Evolutionary conservation across 2,113 vertebrate genomes (phyloP).

Genomic region (Tringa solitaria): DNA sequence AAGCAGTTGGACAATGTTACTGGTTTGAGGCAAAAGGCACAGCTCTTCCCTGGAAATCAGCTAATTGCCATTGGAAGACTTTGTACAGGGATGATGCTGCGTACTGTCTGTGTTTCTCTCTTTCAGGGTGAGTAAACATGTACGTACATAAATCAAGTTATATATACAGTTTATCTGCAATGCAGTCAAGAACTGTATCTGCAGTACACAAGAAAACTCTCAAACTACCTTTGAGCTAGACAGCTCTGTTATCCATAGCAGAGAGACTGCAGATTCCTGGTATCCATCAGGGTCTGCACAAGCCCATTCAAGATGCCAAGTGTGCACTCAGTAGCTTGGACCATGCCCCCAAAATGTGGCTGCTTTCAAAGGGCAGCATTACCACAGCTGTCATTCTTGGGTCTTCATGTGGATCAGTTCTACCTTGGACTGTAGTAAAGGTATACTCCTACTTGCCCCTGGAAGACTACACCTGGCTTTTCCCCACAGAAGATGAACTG

Average conservation of each 20-base stretch:
- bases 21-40: background rate
- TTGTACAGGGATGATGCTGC: background rate
- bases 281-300: background rate
- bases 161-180: constrained; percentile 18
- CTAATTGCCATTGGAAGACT: background rate
- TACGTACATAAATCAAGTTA: background rate
- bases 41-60: background rate
- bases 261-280: background rate
- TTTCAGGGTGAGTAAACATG: background rate
- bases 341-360: too few relatives aligned
- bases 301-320: background rate
- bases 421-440: background rate
- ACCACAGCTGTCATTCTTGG: background rate
- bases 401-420: background rate
- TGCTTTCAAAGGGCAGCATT: background rate
- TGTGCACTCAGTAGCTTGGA: background rate
- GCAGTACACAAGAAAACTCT: background rate
- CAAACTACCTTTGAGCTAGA: background rate
- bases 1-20: background rate
- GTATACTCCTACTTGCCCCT: background rate
- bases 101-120: background rate
- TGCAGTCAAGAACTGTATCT: constrained; percentile 3
- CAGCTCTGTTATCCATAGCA: background rate
- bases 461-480: background rate
- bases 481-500: background rate